Evolutionary conservation across 2,113 vertebrate genomes (phyloP).

Genomic region (Amia ocellicauda): DNA sequence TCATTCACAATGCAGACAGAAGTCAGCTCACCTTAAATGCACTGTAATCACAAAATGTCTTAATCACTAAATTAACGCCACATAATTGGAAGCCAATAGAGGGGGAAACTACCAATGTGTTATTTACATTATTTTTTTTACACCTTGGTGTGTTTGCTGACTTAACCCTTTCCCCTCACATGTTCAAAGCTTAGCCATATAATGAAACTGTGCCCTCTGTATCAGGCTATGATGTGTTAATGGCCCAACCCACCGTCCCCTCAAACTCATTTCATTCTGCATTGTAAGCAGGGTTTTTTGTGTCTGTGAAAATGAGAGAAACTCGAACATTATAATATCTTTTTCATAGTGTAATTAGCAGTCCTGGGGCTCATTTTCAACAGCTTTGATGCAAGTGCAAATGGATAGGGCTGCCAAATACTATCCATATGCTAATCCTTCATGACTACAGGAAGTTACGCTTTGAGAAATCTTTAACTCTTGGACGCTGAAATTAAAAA

Average conservation of each 20-base stretch:
- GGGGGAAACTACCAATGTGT: background rate
- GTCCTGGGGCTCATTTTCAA: background rate
- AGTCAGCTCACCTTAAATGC: constrained; percentile 1
- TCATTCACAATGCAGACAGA: background rate
- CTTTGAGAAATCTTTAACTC: no score
- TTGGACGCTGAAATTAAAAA: no score
- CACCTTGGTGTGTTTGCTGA: no score
- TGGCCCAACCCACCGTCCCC: background rate
- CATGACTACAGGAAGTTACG: no score
- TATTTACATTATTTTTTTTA: no score
- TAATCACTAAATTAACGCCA: constrained; percentile 1
- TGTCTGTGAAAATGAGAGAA: background rate
- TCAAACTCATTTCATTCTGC: constrained; percentile 10
- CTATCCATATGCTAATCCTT: background rate
- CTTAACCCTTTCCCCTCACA: no score
- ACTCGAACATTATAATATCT: background rate
- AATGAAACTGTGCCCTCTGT: background rate
- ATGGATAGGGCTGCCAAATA: background rate
- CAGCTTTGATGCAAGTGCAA: background rate
- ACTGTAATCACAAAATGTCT: constrained; percentile 9
- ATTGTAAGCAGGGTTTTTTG: background rate
- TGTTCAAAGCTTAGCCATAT: no score
- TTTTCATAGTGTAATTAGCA: background rate
- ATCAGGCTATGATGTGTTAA: constrained; percentile 2
- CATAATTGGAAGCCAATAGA: constrained; percentile 1